A percentile compares a stretch with the other conserved stretches of the same genome.
phyloP scores from a whole-genome alignment of 2,888 invertebrate genomes.

The Platycheirus albimanus region DNA sequence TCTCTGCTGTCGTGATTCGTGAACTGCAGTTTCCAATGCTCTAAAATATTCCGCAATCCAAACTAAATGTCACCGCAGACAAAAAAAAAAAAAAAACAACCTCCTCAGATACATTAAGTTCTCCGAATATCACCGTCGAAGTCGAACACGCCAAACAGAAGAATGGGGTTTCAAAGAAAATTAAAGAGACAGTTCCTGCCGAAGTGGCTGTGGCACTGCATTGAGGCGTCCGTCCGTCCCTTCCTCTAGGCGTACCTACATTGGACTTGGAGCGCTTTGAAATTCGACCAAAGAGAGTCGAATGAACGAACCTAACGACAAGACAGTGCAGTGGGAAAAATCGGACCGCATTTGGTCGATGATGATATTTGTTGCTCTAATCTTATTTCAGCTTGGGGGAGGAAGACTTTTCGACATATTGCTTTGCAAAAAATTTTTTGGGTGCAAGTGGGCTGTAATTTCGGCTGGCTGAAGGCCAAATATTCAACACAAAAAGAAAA shows the following conservation, averaged over 20 bases:
- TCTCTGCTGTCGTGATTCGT: neutral
- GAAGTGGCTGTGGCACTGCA: neutral
- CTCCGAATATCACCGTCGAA: neutral
- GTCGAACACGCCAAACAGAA: neutral
- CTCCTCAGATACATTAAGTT: conserved; percentile 36
- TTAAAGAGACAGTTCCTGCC: conserved; percentile 5
- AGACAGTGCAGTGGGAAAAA: neutral
- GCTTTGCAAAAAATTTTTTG: neutral
- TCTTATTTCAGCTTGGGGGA: neutral
- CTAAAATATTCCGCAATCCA: conserved; percentile 11
- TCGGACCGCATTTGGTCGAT: conserved; percentile 31
- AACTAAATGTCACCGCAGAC: conserved; percentile 35
- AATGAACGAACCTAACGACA: conserved; percentile 27
- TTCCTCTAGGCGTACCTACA: conserved; percentile 5
- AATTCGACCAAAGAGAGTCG: conserved; percentile 30
- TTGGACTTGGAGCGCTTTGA: conserved; percentile 34
- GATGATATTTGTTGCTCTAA: neutral
- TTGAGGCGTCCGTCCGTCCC: no score
- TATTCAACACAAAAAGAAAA: conserved; percentile 9
- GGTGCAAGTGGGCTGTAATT: conserved; percentile 53
- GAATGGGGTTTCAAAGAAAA: conserved; percentile 40
- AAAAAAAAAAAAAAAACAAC: no score
- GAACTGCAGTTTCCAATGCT: conserved; percentile 19
- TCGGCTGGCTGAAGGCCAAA: conserved; percentile 48
- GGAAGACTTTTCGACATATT: neutral